phyloP scores from a whole-genome alignment of 1,140 invertebrate genomes.

The Reticulitermes speratus region DNA sequence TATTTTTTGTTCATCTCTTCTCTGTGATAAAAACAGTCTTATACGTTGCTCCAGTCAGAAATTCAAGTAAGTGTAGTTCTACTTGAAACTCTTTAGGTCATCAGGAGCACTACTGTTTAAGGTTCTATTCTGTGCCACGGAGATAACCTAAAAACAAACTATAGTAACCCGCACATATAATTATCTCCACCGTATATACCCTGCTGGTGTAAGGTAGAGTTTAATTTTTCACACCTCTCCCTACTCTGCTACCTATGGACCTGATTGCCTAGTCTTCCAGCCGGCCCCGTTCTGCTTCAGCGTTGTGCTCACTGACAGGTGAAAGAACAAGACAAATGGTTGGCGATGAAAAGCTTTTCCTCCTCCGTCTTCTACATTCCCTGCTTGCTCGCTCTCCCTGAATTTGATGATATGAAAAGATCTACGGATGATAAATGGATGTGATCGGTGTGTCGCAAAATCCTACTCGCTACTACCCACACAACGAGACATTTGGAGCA shows the following conservation, averaged over 20 bases:
- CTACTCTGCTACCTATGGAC: background rate
- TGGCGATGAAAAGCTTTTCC: slow-evolving; percentile 26
- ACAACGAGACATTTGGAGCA: background rate
- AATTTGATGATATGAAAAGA: slow-evolving; percentile 32
- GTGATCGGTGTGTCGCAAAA: slow-evolving; percentile 29
- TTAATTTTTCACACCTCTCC: background rate
- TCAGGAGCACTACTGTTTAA: background rate
- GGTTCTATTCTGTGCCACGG: background rate
- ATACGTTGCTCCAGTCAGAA: too few species aligned
- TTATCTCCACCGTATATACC: slow-evolving; percentile 12
- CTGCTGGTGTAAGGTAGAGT: background rate
- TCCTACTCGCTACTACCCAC: background rate
- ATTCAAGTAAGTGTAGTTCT: too few species aligned
- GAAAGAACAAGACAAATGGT: slow-evolving; percentile 33
- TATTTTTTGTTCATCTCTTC: too few species aligned
- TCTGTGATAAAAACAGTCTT: too few species aligned
- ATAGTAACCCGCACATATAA: background rate
- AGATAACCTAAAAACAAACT: background rate
- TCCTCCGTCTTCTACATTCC: slow-evolving; percentile 8
- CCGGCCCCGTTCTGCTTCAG: background rate
- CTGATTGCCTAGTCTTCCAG: background rate
- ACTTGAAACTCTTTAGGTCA: too few species aligned
- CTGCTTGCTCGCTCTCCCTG: slow-evolving; percentile 19
- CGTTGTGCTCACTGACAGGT: slow-evolving; percentile 29
- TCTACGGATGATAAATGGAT: slow-evolving; percentile 32